Evolutionary conservation across 1,140 invertebrate genomes (phyloP).

Genomic region (Hirudo medicinalis): DNA sequence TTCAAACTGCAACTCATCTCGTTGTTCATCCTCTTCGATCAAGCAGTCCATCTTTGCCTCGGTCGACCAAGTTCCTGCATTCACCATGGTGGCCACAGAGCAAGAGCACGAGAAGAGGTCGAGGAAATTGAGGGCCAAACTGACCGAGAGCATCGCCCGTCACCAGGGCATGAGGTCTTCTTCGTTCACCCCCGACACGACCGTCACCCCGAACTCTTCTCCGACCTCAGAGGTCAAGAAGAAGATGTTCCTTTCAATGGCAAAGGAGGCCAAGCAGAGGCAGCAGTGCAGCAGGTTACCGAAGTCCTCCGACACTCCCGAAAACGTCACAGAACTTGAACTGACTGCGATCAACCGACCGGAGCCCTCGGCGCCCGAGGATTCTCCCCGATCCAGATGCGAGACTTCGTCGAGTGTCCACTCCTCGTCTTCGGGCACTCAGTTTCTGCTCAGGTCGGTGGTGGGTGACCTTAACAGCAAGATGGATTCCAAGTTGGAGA

Average conservation of each 20-base stretch:
- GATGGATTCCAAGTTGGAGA: no score
- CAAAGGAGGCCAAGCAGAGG: constrained; percentile 14
- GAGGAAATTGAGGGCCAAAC: neutral
- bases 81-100: constrained; percentile 40
- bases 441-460: no score
- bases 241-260: constrained; percentile 15
- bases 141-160: neutral
- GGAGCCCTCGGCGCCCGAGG: no score
- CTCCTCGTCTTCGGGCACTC: no score
- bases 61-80: constrained; percentile 16
- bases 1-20: neutral
- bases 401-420: no score
- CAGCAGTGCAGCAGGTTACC: neutral
- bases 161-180: neutral
- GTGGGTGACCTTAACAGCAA: no score
- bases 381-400: no score
- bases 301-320: no score
- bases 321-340: no score
- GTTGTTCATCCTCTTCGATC: neutral
- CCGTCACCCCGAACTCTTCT: neutral
- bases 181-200: no score
- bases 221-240: neutral
- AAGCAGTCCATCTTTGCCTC: constrained; percentile 26
- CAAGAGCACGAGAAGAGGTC: constrained; percentile 9
- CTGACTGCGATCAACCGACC: no score